Evolutionary conservation across 2,888 invertebrate genomes (phyloP), one percentile per base, ranked within the genome.

Genomic region (Quadroppia sp.): DNA sequence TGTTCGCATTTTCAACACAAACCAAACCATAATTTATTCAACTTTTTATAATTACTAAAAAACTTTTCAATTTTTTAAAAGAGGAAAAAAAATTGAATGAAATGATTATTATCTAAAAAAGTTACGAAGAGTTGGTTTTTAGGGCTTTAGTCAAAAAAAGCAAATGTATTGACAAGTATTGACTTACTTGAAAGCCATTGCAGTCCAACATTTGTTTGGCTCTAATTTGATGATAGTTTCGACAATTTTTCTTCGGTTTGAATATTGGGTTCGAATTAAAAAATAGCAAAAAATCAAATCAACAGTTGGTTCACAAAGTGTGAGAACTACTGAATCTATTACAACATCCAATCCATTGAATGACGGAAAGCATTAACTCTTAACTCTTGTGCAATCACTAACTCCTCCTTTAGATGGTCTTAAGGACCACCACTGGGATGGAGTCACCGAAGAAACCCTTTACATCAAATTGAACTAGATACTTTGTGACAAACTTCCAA

Each of bases 401-500:
- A 64, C 64, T 64, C 64, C 64, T 64, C 64, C 64, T 64, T 64
- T 36, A 64, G 64, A 36, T 64, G n/a, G 64, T 64, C 64, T 64
- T 64, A 64, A 64, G 64, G 40, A 36, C 64, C 64, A 64, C 64
- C 64, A 64, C 20, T 64, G 32, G 64, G 64, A 36, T 36, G 64
- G 64, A 20, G 32, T 36, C 40, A 36, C 36, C 64, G n/a, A 11
- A 36, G 32, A 36, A 64, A 64, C 64, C 64, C 64, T 64, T 64
- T 64, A 64, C 64, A 36, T 64, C 23, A 20, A 64, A 64, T 64
- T 36, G 40, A 64, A 64, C 36, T 64, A 11, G 36, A 36, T 36
- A 36, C 6, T 36, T 36, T 36, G n/a, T n/a, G n/a, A n/a, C n/a
- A n/a, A n/a, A n/a, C n/a, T n/a, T n/a, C n/a, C n/a, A n/a, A n/a